phyloP scores from a whole-genome alignment of 2,113 vertebrate species.

The Lagopus leucura region DNA sequence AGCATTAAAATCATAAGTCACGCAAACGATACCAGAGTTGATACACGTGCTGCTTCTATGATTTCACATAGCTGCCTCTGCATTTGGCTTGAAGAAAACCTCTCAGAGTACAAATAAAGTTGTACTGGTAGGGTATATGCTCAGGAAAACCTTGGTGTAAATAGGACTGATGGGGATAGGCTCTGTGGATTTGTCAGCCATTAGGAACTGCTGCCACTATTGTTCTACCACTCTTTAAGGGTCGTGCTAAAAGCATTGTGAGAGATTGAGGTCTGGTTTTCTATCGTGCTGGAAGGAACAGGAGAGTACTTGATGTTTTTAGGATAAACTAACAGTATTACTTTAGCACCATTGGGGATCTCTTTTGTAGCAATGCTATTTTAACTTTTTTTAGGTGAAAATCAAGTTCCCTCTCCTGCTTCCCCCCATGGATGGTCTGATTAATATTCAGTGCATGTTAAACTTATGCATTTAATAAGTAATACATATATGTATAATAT shows the following conservation, averaged over 20 bases:
- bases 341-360: not conserved
- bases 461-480: no score
- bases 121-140: not conserved
- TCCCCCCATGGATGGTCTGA: not conserved
- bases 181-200: not conserved
- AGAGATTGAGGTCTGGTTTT: not conserved
- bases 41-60: not conserved
- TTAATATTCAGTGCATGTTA: no score
- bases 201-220: not conserved
- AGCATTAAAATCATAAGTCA: not conserved
- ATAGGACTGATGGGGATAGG: not conserved
- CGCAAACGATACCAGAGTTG: not conserved
- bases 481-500: no score
- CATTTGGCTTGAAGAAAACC: not conserved
- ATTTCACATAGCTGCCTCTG: not conserved
- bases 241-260: not conserved
- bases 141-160: not conserved
- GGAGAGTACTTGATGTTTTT: not conserved
- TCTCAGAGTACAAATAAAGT: not conserved
- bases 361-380: not conserved
- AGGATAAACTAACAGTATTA: not conserved
- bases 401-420: not conserved
- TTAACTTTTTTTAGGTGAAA: not conserved
- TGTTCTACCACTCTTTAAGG: not conserved
- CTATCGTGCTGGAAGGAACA: not conserved